Conservation (phyloP, 2,113 vertebrate species). For the Corythoichthys haematopterus region DNA sequence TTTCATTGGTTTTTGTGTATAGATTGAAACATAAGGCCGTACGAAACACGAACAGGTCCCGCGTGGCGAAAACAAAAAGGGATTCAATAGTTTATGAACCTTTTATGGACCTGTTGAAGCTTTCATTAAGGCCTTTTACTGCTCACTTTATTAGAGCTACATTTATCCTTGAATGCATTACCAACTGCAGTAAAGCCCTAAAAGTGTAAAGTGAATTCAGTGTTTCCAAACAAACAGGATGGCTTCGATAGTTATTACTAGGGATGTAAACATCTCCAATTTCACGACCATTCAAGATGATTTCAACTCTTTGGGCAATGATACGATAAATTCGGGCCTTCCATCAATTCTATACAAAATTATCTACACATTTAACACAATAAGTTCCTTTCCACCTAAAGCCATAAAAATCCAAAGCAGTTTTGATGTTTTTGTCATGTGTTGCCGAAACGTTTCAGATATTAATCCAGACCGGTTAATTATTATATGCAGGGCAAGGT, state of each 20-base stretch:
- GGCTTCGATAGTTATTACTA: neutral
- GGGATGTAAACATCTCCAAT: too few relatives aligned
- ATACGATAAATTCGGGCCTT: too few relatives aligned
- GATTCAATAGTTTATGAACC: conserved; percentile 56
- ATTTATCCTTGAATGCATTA: conserved; percentile 34
- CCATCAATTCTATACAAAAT: too few relatives aligned
- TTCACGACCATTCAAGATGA: too few relatives aligned
- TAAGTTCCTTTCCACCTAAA: too few relatives aligned
- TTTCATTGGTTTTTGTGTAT: neutral
- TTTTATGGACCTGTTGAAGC: conserved; percentile 64
- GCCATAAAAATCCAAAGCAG: too few relatives aligned
- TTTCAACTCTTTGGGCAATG: too few relatives aligned
- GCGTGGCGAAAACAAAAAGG: conserved; percentile 19
- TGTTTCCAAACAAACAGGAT: neutral
- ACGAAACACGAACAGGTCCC: conserved; percentile 15
- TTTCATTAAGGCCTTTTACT: conserved; percentile 56
- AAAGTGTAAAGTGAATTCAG: conserved; percentile 34
- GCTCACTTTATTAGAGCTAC: conserved; percentile 48
- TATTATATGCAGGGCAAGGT: too few relatives aligned
- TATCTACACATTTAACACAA: too few relatives aligned
- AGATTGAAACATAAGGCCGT: conserved; percentile 5
- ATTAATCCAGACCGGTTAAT: too few relatives aligned
- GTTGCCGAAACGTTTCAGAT: too few relatives aligned
- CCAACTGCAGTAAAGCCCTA: conserved; percentile 24
- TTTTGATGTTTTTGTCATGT: too few relatives aligned